Evolutionary conservation across 1,140 invertebrate species (phyloP).

Genomic region (Leguminivora glycinivorella): DNA sequence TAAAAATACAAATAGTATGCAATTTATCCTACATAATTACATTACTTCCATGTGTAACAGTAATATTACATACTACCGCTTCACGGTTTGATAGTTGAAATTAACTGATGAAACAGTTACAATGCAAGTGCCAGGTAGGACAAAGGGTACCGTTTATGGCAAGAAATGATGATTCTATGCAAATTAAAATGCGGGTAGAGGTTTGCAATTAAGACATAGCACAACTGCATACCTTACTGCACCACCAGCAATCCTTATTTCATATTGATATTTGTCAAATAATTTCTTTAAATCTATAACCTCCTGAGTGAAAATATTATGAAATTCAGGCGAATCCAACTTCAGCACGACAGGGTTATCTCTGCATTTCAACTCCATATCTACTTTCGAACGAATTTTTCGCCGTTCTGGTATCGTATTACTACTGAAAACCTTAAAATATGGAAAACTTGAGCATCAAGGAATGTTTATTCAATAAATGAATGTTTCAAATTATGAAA

Average conservation of each 20-base stretch:
- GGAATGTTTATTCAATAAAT: conserved; percentile 27
- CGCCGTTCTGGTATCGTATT: conserved; percentile 34
- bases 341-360: conserved; percentile 85
- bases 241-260: conserved; percentile 96
- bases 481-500: conserved; percentile 11
- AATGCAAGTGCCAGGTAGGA: too few relatives aligned
- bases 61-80: too few relatives aligned
- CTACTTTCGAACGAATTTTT: conserved; percentile 56
- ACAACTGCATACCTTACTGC: conserved; percentile 86
- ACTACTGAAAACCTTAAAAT: conserved; percentile 45
- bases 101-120: not conserved
- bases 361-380: conserved; percentile 76
- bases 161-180: too few relatives aligned
- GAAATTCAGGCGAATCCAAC: conserved; percentile 86
- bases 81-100: not conserved
- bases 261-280: conserved; percentile 91
- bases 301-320: conserved; percentile 90
- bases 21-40: not conserved
- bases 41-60: too few relatives aligned
- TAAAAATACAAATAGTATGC: conserved; percentile 44
- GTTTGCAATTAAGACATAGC: conserved; percentile 21
- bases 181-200: not conserved
- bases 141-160: too few relatives aligned
- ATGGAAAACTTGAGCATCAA: conserved; percentile 4
- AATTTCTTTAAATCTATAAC: conserved; percentile 83